Evolutionary conservation across 2,113 vertebrate species (phyloP), one percentile per base, ranked within the genome.

Genomic region (Neolamprologus sp.): DNA sequence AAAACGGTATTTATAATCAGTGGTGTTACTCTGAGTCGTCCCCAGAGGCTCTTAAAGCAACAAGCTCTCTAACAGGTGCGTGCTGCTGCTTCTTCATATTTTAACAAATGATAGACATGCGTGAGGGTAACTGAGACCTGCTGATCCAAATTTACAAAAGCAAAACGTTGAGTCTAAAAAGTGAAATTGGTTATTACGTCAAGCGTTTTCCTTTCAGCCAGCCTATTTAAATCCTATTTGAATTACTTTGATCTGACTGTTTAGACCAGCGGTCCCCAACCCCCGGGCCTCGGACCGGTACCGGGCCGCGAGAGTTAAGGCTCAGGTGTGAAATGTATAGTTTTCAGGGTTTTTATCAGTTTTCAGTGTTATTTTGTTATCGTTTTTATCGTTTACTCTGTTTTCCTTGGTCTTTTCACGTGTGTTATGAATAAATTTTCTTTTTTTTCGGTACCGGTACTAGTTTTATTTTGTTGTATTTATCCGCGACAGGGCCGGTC

Each of bases 1-100:
- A 37, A 21, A 7, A 0, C n/a, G 0, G 63, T 5, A 19, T 63
- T 33, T 63, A 3, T 33, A 33, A 33, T 33, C 60, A 4, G n/a
- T 16, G 65, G 63, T 16, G 35, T 71, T 71, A 40, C 57, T 60
- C 7, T 6, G 65, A 42, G 65, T 42, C 3, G 7, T 42, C n/a
- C 35, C n/a, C 37, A 71, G 37, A 6, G 6, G n/a, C 5, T 71
- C 37, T 26, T 42, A 42, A 42, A 71, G 65, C 35, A 21, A 71
- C 19, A 37, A 23, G 12, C 35, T 68, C 60, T 40, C 35, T 23
- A 42, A 40, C 65, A 71, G 13, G 37, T 71, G 13, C 3, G 12
- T 71, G 5, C 7, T 71, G 5, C 65, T 42, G 0, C 65, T 16
- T 0, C 63, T 21, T 40, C 33, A 40, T 71, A 42, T n/a, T 42